Conservation (phyloP, 1,140 invertebrate genomes). For the Callitettix versicolor region DNA sequence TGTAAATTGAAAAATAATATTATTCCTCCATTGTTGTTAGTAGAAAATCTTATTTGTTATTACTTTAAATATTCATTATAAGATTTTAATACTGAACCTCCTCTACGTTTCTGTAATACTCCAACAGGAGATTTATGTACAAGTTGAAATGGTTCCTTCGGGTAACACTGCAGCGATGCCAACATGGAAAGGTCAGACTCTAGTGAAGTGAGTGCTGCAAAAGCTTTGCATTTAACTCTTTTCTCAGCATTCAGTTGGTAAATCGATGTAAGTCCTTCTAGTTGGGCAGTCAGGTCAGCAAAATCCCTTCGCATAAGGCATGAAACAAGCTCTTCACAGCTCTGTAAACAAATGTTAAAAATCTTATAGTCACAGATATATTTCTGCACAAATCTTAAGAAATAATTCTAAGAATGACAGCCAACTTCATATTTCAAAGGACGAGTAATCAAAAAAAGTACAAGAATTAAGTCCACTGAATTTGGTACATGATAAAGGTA, state of each 20-base stretch:
- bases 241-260: constrained; percentile 92
- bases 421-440: too few species aligned
- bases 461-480: too few species aligned
- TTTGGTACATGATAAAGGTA: too few species aligned
- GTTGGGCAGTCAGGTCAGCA: constrained; percentile 81
- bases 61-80: too few species aligned
- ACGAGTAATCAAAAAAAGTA: too few species aligned
- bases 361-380: too few species aligned
- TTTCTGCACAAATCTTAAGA: too few species aligned
- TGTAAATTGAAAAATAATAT: too few species aligned
- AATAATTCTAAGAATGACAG: too few species aligned
- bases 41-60: too few species aligned
- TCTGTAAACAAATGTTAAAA: constrained; percentile 44
- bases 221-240: constrained; percentile 88
- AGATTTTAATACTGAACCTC: too few species aligned
- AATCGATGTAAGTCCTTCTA: constrained; percentile 83
- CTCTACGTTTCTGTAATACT: constrained; percentile 58
- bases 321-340: constrained; percentile 74
- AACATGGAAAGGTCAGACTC: constrained; percentile 83
- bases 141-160: constrained; percentile 75
- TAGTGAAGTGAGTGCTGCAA: constrained; percentile 79
- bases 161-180: constrained; percentile 66
- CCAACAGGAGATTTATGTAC: constrained; percentile 87
- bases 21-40: too few species aligned
- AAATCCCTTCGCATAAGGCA: constrained; percentile 76